These are phyloP conservation scores for Stichodactyla helianthus DNA, from an alignment of 64 coral and sea anemone species.

Conservation along the genomic window DNA sequence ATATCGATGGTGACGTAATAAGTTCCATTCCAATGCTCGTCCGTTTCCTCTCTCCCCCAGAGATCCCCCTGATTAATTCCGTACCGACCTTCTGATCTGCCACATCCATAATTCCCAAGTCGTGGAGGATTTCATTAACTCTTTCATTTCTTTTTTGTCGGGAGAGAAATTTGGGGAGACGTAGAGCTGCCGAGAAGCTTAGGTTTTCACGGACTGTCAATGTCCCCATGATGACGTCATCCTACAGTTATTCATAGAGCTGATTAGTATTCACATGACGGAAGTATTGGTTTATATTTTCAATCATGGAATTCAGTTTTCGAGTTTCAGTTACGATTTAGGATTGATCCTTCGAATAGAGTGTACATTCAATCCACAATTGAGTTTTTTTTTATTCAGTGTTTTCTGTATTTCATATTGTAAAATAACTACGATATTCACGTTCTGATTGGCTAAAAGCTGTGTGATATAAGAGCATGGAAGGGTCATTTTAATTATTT, in stretches of 20 bases:
- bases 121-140: conserved; percentile 35
- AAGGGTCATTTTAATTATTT: no score
- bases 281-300: not conserved
- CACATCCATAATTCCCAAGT: conserved; percentile 44
- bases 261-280: not conserved
- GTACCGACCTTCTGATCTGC: conserved; percentile 75
- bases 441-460: no score
- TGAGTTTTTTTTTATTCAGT: no score
- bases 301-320: no score
- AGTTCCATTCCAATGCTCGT: conserved; percentile 95
- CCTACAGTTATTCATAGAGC: conserved; percentile 31
- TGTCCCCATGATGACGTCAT: conserved; percentile 95
- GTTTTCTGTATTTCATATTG: no score
- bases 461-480: no score
- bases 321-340: no score
- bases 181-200: conserved; percentile 39
- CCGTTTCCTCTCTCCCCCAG: conserved; percentile 84
- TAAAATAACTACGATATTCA: no score
- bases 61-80: conserved; percentile 80
- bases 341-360: no score
- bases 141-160: conserved; percentile 27
- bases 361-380: no score
- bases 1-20: conserved; percentile 62
- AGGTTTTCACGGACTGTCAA: conserved; percentile 55
- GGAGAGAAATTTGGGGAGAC: conserved; percentile 19